Evolutionary conservation across 2,113 vertebrate species (phyloP), one percentile per base, ranked within the genome.

Genomic region (Ornithorhynchus anatinus): DNA sequence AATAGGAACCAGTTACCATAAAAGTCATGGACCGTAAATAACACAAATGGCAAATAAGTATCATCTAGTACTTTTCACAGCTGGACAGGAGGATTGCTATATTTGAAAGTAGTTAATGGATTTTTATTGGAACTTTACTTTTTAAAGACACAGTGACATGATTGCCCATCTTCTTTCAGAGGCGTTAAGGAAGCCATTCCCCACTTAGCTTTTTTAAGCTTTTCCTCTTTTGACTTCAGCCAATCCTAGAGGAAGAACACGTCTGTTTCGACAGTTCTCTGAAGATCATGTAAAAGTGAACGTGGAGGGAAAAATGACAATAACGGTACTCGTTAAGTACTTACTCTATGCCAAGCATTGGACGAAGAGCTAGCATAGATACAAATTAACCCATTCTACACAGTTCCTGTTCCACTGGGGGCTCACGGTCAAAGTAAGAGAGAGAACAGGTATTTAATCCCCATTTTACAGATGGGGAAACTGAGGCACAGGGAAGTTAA

Each of bases 11-110:
- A 92, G 95, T 95, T 95, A 94, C 94, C 92, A 95, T 96, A 96
- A 97, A 97, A 94, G 94, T 95, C 94, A 94, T 90, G 89, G 95
- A 95, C 93, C 90, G 92, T 96, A 97, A 97, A 96, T 96, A 97
- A 96, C 95, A 96, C 95, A 96, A 95, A 96, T 95, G 93, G 92
- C 94, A 94, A 95, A 95, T 94, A 94, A 94, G 92, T 91, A 94
- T 96, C 92, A 94, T 95, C 90, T 90, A 92, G 94, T 94, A 89
- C 91, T 92, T 92, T 92, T 93, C 90, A 90, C 94, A 95, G 94
- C 91, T 94, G 92, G 91, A 95, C 91, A 89, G 87, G 84, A 94
- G 92, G 91, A 89, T 85, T 92, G 92, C 90, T 93, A 80, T 88
- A 92, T 94, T 91, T 89, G 89, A 91, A 91, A 90, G 80, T 88